phyloP scores from a whole-genome alignment of 2,888 invertebrate genomes.

The Acrobasis suavella region DNA sequence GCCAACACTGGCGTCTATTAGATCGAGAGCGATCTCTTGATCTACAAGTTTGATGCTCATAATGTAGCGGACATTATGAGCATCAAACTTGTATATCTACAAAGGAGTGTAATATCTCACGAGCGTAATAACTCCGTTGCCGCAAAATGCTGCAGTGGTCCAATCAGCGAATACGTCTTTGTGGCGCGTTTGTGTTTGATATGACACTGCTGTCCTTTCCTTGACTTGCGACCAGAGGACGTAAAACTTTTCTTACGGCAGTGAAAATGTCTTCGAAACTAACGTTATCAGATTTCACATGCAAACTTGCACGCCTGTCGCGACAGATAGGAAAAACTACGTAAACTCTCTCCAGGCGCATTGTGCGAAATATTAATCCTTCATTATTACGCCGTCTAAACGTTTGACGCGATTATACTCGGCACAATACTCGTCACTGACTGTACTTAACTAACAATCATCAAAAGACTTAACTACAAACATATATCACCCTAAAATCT shows the following conservation, averaged over 20 bases:
- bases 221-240: no score
- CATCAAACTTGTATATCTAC: constrained; percentile 3
- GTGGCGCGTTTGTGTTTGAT: not conserved
- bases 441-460: constrained; percentile 32
- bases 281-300: not conserved
- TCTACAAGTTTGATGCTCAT: no score
- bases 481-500: constrained; percentile 39
- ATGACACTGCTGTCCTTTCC: no score
- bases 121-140: not conserved
- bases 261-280: not conserved
- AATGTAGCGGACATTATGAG: no score
- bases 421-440: constrained; percentile 55
- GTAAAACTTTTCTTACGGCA: not conserved
- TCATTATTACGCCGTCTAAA: constrained; percentile 58
- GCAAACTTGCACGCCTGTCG: constrained; percentile 2
- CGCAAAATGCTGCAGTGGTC: constrained; percentile 8
- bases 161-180: constrained; percentile 4
- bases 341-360: not conserved
- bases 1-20: no score
- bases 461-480: constrained; percentile 33
- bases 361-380: constrained; percentile 40
- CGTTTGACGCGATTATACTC: constrained; percentile 60
- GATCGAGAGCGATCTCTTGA: no score
- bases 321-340: constrained; percentile 11
- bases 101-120: not conserved